Evolutionary conservation across 2,113 vertebrate genomes (phyloP), one percentile per base, ranked within the genome.

Genomic region (Mesitornis unicolor): DNA sequence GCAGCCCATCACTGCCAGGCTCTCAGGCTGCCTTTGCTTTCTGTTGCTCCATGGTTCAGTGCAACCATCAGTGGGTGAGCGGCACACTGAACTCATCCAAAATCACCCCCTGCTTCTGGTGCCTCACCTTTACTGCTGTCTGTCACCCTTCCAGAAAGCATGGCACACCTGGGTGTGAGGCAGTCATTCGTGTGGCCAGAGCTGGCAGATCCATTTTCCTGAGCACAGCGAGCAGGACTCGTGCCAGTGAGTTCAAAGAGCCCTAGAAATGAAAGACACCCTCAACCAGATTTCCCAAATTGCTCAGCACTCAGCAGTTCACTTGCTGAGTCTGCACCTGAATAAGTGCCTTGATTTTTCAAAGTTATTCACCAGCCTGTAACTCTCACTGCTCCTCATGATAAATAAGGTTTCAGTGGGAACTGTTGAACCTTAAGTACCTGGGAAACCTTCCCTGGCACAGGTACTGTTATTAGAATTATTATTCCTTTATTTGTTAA

Each of bases 181-280:
- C 48, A 16, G 61, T 4, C 43, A 85, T 87, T 70, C 0, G 1
- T 2, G 45, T 16, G 91, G 61, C 74, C 88, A 17, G 63, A 21
- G 68, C 84, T 43, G 85, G 70, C 79, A 1, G 70, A 81, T 87
- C 87, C 3, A 14, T 40, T 89, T 78, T 45, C 28, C 56, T 28
- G 56, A 18, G 78, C 3, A 1, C 24, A 3, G 42, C 0, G 3
- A 36, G 75, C 94, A 93, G 90, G 83, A 60, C 5, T 77, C 13
- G 64, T 93, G 93, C 96, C 93, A 93, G 73, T 14, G 83, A 94
- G 90, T 96, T 96, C 95, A 96, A 96, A 96, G 93, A 93, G 56
- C 16, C 0, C 43, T 1, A 28, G 83, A 87, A 93, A 89, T 93
- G 86, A 96, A 84, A 94, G 81, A 36, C 43, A 43, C 79, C 81